phyloP scores from a whole-genome alignment of 2,113 vertebrate genomes.

The Xyrauchen texanus region DNA sequence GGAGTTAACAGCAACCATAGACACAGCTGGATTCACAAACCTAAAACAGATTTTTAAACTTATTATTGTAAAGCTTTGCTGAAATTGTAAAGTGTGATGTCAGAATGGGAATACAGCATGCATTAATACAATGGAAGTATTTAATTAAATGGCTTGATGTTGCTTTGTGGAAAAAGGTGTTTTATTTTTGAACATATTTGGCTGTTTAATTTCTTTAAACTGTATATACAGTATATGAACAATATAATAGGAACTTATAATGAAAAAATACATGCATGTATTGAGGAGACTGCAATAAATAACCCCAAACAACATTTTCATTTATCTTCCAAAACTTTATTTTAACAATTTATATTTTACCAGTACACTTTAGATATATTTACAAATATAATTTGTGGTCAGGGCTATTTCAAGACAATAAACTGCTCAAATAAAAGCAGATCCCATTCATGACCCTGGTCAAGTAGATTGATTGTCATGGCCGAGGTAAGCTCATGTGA shows the following conservation, averaged over 20 bases:
- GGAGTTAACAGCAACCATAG: neutral
- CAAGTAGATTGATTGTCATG: conserved; percentile 84
- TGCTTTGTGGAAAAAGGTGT: conserved; percentile 28
- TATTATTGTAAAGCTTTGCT: conserved; percentile 1
- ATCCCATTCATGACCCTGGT: conserved; percentile 66
- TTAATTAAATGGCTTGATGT: neutral
- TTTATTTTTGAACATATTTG: neutral
- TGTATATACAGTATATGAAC: too few species aligned
- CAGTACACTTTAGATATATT: conserved; percentile 74
- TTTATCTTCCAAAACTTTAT: conserved; percentile 86
- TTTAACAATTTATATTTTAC: conserved; percentile 73
- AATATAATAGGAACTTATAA: too few species aligned
- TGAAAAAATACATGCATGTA: neutral
- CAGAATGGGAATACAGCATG: neutral
- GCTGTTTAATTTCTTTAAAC: too few species aligned
- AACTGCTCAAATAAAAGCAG: conserved; percentile 66
- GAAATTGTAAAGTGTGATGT: neutral
- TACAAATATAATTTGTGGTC: conserved; percentile 77
- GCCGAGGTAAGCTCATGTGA: conserved; percentile 71
- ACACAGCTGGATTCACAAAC: neutral
- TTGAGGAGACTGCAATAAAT: neutral
- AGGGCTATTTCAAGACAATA: conserved; percentile 67
- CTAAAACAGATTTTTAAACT: too few species aligned
- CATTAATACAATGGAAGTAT: neutral
- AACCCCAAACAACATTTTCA: conserved; percentile 18